Evolutionary conservation across 2,797 vertebrate species (phyloP).

Genomic region (Rhadinocentrus ornatus): DNA sequence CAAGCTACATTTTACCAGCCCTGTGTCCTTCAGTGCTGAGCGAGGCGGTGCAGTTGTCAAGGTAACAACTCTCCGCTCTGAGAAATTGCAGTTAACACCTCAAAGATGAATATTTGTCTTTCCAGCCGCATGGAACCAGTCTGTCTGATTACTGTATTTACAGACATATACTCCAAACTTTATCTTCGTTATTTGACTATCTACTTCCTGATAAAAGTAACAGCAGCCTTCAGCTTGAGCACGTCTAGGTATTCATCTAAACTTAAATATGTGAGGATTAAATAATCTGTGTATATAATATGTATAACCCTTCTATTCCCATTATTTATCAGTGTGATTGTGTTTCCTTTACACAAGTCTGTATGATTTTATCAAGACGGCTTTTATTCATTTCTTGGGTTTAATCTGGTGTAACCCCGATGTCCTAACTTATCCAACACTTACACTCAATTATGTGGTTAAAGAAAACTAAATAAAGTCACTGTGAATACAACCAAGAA

Average conservation of each 20-base stretch:
- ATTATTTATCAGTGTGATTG: no score
- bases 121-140: conserved; percentile 50
- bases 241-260: not conserved
- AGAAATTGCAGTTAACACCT: conserved; percentile 51
- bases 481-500: not conserved
- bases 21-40: conserved; percentile 28
- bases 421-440: not conserved
- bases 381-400: no score
- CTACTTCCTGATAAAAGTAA: not conserved
- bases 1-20: conserved; percentile 43
- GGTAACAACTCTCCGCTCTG: conserved; percentile 63
- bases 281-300: not conserved
- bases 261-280: not conserved
- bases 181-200: not conserved
- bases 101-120: conserved; percentile 59
- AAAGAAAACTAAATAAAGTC: not conserved
- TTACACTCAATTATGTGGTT: not conserved
- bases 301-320: no score
- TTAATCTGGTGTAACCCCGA: no score
- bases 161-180: not conserved
- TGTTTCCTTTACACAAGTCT: no score
- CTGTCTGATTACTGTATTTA: conserved; percentile 14
- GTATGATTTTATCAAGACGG: no score
- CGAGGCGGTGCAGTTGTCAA: conserved; percentile 60
- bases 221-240: not conserved